phyloP scores from a whole-genome alignment of 1,140 invertebrate species.

The Leptoteleia sp. region DNA sequence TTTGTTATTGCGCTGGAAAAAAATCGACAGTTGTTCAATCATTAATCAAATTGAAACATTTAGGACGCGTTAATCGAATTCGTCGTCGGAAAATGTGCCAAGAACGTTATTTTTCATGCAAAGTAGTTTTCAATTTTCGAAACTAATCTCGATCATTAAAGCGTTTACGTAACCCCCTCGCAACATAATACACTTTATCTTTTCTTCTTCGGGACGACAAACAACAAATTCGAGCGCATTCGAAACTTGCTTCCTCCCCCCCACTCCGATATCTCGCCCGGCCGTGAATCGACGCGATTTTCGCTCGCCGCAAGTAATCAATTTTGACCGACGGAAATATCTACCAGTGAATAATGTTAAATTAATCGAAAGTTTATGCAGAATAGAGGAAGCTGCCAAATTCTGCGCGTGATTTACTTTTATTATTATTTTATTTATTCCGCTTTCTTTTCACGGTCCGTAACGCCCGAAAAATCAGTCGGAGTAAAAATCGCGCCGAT shows the following conservation, averaged over 20 bases:
- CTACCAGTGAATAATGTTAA: constrained; percentile 35
- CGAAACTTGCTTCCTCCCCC: too few species aligned
- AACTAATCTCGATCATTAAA: constrained; percentile 13
- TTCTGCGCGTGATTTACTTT: too few species aligned
- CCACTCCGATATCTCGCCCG: too few species aligned
- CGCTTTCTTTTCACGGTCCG: too few species aligned
- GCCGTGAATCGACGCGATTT: constrained; percentile 11
- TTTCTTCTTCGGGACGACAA: constrained; percentile 1
- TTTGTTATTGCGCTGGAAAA: too few species aligned
- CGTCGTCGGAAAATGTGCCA: constrained; percentile 3
- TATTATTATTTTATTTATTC: too few species aligned
- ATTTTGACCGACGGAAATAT: constrained; percentile 24
- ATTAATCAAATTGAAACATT: background rate
- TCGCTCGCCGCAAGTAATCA: constrained; percentile 23
- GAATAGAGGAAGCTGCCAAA: constrained; percentile 6
- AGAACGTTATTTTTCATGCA: constrained; percentile 9
- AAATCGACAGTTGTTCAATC: too few species aligned
- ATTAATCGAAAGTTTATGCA: constrained; percentile 34
- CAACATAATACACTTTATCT: constrained; percentile 16
- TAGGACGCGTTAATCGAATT: constrained; percentile 4
- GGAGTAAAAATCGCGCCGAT: constrained; percentile 7
- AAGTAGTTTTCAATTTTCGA: constrained; percentile 12
- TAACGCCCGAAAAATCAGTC: constrained; percentile 5
- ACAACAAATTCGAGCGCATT: constrained; percentile 7
- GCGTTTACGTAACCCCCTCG: background rate